phyloP scores from a whole-genome alignment of 2,888 invertebrate genomes.

The Diarsia mendica region DNA sequence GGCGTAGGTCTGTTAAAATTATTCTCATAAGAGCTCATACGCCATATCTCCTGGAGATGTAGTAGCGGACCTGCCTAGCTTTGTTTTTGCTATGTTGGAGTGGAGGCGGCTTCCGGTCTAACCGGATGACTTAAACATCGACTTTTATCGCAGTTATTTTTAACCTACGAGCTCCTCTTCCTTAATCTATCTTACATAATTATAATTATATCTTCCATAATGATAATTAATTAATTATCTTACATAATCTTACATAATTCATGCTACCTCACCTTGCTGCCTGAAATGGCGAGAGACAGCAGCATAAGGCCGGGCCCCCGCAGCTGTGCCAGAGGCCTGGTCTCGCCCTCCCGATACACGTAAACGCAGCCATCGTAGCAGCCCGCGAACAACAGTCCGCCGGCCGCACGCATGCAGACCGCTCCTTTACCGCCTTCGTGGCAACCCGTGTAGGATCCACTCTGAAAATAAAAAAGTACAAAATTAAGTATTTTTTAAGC shows the following conservation, averaged over 20 bases:
- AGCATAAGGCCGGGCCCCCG: slow-evolving; percentile 93
- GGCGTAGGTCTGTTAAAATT: background rate
- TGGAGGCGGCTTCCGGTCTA: too few species aligned
- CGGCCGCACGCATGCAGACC: slow-evolving; percentile 92
- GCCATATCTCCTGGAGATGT: too few species aligned
- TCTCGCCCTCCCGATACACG: slow-evolving; percentile 90
- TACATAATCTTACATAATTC: too few species aligned
- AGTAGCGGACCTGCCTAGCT: too few species aligned
- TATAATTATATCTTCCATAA: too few species aligned
- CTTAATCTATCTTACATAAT: background rate
- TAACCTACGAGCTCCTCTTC: too few species aligned
- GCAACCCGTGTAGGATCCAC: slow-evolving; percentile 90
- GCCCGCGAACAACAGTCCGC: slow-evolving; percentile 92
- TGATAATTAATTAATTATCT: too few species aligned
- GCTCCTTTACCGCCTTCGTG: slow-evolving; percentile 93
- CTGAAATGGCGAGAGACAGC: slow-evolving; percentile 92
- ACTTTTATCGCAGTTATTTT: too few species aligned
- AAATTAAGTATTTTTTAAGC: too few species aligned
- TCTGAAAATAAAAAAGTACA: slow-evolving; percentile 82
- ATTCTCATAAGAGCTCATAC: too few species aligned
- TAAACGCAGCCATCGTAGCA: slow-evolving; percentile 95
- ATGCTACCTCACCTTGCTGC: slow-evolving; percentile 72
- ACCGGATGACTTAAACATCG: too few species aligned
- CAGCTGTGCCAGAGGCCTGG: slow-evolving; percentile 91
- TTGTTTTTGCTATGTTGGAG: too few species aligned